Base-by-base conservation (phyloP, 2,888 invertebrate genomes). In the Caenorhabditis japonica region DNA sequence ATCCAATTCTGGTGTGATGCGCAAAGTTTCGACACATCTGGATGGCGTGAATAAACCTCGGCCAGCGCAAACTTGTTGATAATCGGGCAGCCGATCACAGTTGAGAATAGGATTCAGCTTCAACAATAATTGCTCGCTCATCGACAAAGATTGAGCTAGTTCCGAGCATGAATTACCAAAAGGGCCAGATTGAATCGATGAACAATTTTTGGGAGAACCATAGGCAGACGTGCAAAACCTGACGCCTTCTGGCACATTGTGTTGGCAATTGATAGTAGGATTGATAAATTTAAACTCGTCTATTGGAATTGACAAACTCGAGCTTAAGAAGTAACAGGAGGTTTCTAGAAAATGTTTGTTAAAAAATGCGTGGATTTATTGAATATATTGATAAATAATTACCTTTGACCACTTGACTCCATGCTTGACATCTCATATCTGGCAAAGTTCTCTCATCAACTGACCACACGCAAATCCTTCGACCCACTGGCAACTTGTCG, bases 1-100 rank as follows among this genome's bases (percentile, higher is more conserved):
- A 27, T 59, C 59, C 4, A 46, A 30, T 21, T 68, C 68, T 3
- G 58, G 68, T 5, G 51, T 38, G 30, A 68, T 38, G 12, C 68
- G 25, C 30, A 23, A 25, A 0, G 59, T 36, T 2, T 44, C 30
- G 0, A 51, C 36, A n/a, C 68, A 68, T 34, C 59, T 21, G 1
- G 25, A 23, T n/a, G 25, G 23, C 12, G 34, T 46, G 52, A 68
- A 68, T 0, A 25, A 44, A 0, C 68, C 68, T 4, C 1, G 38
- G 30, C 68, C 68, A 38, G 46, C 44, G 15, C 68, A 68, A 43
- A 43, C 10, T 10, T 43, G 19, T 30, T 30, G 30, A 30, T 30
- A 10, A 7, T 5, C 30, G 30, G 30, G 30, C 5, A 30, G 10
- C 30, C 30, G n/a, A 64, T 47, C 39, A 47, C 27, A 41, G 25